Conservation (phyloP, 1,140 invertebrate species). For the Colletes latitarsis region DNA sequence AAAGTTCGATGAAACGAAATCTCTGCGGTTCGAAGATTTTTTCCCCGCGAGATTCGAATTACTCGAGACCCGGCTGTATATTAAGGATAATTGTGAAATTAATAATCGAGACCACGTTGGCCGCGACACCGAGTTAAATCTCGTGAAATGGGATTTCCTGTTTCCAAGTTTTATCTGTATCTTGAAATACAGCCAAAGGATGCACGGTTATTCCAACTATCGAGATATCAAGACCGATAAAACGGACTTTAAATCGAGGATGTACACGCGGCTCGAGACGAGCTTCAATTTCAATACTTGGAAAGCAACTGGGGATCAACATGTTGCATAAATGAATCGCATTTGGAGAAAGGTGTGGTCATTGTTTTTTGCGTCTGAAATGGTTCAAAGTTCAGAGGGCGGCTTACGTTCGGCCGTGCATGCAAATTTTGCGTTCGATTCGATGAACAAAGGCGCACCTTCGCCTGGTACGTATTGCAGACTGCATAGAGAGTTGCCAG, state of each 20-base stretch:
- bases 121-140: neutral
- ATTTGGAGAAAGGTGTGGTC: conserved; percentile 45
- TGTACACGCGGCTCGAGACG: neutral
- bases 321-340: conserved; percentile 33
- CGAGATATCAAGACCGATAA: conserved; percentile 22
- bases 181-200: neutral
- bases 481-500: conserved; percentile 75
- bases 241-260: conserved; percentile 16
- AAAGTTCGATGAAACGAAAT: too few species aligned
- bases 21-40: too few species aligned
- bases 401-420: conserved; percentile 53
- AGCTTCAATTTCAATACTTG: neutral
- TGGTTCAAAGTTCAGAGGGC: conserved; percentile 51
- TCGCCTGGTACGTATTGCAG: conserved; percentile 58
- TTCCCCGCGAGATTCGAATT: too few species aligned
- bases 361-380: conserved; percentile 44
- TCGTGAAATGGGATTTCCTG: neutral
- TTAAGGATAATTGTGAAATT: neutral
- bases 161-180: neutral
- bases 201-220: neutral
- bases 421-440: conserved; percentile 65
- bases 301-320: neutral
- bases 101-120: neutral
- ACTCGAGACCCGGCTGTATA: too few species aligned
- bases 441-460: conserved; percentile 65